Base-by-base conservation (phyloP, 2,888 invertebrate species). In the Drosophila buzzatii region DNA sequence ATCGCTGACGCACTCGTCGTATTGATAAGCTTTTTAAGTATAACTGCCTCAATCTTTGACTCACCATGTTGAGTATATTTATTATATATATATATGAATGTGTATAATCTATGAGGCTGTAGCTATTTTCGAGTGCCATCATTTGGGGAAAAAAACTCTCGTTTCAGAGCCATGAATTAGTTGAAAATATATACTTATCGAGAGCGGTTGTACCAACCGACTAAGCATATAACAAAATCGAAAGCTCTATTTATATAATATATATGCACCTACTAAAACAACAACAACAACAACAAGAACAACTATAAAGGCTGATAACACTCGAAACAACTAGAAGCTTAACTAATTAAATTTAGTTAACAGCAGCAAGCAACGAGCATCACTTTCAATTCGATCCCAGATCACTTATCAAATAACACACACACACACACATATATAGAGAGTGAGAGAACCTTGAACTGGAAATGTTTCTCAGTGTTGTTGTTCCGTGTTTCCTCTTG, bases 151-250 rank as follows among this genome's bases (percentile, higher is more conserved):
- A 45, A 60, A 65, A 49, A 61, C 52, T 65, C 67, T 53, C 71
- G 51, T 49, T 45, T 35, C 65, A 60, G 73, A 65, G 65, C 77
- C 76, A 80, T 71, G 76, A 79, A 75, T 90, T 89, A 91, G 91
- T 91, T 88, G 80, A 70, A 78, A 81, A 75, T 79, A 79, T 73
- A 81, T 75, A 76, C 79, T 85, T 81, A 79, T 80, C 77, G 77
- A 61, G 77, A 81, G 76, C 79, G 61, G 80, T 58, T 60, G 73
- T 62, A 42, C 58, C 45, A 53, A 55, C 57, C 41, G 45, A 60
- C 49, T 41, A 71, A 71, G 55, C 67, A 56, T 47, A 51, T 5
- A 47, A 56, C 51, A 66, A 39, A 33, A 60, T 60, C 59, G 42
- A 44, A 67, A 65, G 44, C 71, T 60, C 63, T 60, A 52, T 52